Conservation (phyloP, 2,113 vertebrate species). For the Prietella phreatophila region DNA sequence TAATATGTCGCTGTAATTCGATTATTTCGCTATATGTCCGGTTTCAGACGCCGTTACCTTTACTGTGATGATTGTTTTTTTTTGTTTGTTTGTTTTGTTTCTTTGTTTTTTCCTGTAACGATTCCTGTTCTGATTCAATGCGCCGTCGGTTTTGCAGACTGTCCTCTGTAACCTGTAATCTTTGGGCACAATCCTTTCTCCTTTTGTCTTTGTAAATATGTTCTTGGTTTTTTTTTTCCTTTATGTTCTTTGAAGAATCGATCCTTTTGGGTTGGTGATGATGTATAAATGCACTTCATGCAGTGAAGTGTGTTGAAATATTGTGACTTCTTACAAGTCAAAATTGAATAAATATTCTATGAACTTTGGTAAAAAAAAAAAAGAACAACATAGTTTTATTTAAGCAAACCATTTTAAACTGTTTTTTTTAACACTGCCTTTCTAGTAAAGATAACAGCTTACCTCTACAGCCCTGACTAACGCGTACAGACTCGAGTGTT, state of each 20-base stretch:
- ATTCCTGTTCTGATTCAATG: not conserved
- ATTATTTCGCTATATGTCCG: not conserved
- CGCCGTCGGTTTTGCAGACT: constrained; percentile 17
- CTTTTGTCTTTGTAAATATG: constrained; percentile 75
- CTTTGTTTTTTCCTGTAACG: not conserved
- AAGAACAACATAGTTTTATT: constrained; percentile 26
- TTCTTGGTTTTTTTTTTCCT: constrained; percentile 92
- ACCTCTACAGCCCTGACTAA: not conserved
- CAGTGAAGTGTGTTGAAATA: constrained; percentile 84
- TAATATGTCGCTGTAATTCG: not conserved
- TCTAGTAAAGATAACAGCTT: not conserved
- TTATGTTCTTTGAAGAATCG: constrained; percentile 90
- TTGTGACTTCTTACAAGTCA: constrained; percentile 99
- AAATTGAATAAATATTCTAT: constrained; percentile 96
- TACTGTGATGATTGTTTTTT: not conserved
- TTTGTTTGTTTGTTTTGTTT: too few relatives aligned
- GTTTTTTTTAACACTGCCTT: not conserved
- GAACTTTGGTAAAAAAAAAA: constrained; percentile 65
- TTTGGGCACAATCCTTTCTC: constrained; percentile 58
- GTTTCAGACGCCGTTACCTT: not conserved
- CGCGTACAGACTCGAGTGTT: not conserved
- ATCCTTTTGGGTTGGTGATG: constrained; percentile 93
- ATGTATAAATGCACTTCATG: constrained; percentile 79
- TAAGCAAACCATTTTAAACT: not conserved
- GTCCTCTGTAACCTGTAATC: constrained; percentile 41